A percentile compares a stretch with the other conserved stretches of the same genome.
Evolutionary conservation across 1,140 invertebrate species (phyloP).

Genomic region (Phocides pigmalion): DNA sequence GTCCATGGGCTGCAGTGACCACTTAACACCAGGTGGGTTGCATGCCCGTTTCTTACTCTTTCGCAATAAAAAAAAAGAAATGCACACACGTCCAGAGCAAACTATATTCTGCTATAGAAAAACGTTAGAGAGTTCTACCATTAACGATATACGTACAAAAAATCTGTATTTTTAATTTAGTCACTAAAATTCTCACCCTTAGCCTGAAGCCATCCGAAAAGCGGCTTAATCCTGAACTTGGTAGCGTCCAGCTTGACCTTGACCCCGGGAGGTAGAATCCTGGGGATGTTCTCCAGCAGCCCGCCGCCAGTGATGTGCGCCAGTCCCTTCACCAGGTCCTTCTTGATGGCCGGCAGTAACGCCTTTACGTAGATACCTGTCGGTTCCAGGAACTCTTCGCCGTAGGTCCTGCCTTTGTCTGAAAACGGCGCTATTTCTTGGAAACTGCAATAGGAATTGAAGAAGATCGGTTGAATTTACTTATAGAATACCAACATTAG

Average conservation of each 20-base stretch:
- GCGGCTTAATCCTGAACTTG: conserved; percentile 89
- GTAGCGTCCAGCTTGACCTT: conserved; percentile 89
- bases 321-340: conserved; percentile 92
- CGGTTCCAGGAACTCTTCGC: conserved; percentile 93
- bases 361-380: conserved; percentile 95
- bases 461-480: too few species aligned
- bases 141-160: too few species aligned
- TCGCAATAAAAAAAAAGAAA: too few species aligned
- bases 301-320: conserved; percentile 98
- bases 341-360: conserved; percentile 90
- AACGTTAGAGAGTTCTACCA: too few species aligned
- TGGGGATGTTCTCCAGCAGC: conserved; percentile 94
- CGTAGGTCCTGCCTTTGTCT: conserved; percentile 83
- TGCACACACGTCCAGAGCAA: too few species aligned
- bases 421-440: conserved; percentile 91
- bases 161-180: too few species aligned
- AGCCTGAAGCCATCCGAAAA: conserved; percentile 86
- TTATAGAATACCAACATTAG: too few species aligned
- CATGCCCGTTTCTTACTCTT: too few species aligned
- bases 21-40: too few species aligned
- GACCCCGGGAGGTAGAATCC: conserved; percentile 88
- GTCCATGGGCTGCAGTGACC: too few species aligned
- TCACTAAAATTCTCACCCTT: conserved; percentile 86
- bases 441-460: conserved; percentile 72
- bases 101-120: too few species aligned